A percentile compares a stretch with the other conserved stretches of the same genome.
Conservation (phyloP, 2,113 vertebrate genomes). For the Gymnogyps californianus region DNA sequence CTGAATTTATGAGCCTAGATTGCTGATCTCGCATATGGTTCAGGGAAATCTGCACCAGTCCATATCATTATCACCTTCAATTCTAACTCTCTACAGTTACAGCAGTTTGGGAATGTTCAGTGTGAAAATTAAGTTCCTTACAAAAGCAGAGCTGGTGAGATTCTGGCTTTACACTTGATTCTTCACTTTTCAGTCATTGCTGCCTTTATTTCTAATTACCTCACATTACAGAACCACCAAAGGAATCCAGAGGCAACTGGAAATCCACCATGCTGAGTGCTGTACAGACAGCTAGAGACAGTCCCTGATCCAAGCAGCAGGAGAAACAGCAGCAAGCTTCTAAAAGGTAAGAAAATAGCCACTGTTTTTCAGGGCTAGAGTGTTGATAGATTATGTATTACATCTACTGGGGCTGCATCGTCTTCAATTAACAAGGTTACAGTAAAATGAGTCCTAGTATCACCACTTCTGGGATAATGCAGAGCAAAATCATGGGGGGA, state of each 20-base stretch:
- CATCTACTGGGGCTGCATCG: neutral
- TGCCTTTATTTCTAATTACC: neutral
- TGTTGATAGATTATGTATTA: neutral
- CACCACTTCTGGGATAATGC: neutral
- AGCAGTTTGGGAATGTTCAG: constrained; percentile 22
- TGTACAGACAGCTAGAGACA: neutral
- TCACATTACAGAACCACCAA: neutral
- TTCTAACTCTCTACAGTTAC: constrained; percentile 11
- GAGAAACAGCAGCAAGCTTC: neutral
- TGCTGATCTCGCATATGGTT: constrained; percentile 8
- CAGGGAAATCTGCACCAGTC: constrained; percentile 42
- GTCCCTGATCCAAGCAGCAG: neutral
- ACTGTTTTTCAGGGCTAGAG: neutral
- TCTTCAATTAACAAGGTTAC: neutral
- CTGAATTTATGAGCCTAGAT: constrained; percentile 19
- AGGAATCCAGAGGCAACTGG: neutral
- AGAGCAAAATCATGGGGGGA: neutral
- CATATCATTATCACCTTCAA: constrained; percentile 52
- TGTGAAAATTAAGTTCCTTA: constrained; percentile 20
- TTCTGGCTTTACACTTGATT: neutral
- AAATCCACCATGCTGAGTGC: neutral
- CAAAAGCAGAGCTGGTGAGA: neutral
- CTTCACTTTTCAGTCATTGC: neutral
- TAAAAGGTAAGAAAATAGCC: neutral
- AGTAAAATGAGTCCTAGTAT: neutral